Evolutionary conservation across 2,797 vertebrate species (phyloP), one percentile per base, ranked within the genome.

Genomic region (Periophthalmus magnuspinnatus): DNA sequence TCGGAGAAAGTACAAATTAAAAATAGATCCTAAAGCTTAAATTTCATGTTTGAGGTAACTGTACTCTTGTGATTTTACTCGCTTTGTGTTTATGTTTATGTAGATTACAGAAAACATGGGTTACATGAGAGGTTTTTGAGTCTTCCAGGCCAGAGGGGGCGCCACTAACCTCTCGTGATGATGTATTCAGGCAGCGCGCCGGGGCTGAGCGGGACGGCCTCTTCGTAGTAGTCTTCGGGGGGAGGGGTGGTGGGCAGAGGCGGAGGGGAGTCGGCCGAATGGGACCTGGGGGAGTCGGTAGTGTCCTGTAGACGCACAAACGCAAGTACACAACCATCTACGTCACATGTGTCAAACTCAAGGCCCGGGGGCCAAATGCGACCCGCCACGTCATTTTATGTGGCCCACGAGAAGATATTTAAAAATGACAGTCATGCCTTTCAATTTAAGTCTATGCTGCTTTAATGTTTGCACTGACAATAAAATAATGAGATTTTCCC

Each of bases 221-320:
- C 98, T 86, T 99, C 98, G 0, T 99, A 99, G 83, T 98, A 97
- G 78, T 97, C 97, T 89, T 99, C 97, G 0, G 98, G 97, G 0
- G 96, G 96, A 48, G 96, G 96, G 2, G 95, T 98, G 65, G 93
- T 98, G 80, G 97, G 97, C 77, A 98, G 90, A 0, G 96, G 96
- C 0, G 97, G 97, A 76, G 96, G 95, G 21, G 80, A 85, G 84
- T 86, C 81, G 0, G 71, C 71, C 1, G 86, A 84, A 62, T 69
- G 82, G 1, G 64, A 72, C 28, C 79, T 72, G 2, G 38, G 34
- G 47, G 84, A 80, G 69, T 82, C 75, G 47, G 75, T 56, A 57
- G 62, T 76, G 76, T 57, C 79, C 85, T 91, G 78, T 33, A 67
- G 52, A 70, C 65, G 71, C 33, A 71, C 54, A 84, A 78, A 81